These are phyloP conservation scores for Oreochromis grahami DNA, from an alignment of 2,797 vertebrate species.

Conservation along the genomic window DNA sequence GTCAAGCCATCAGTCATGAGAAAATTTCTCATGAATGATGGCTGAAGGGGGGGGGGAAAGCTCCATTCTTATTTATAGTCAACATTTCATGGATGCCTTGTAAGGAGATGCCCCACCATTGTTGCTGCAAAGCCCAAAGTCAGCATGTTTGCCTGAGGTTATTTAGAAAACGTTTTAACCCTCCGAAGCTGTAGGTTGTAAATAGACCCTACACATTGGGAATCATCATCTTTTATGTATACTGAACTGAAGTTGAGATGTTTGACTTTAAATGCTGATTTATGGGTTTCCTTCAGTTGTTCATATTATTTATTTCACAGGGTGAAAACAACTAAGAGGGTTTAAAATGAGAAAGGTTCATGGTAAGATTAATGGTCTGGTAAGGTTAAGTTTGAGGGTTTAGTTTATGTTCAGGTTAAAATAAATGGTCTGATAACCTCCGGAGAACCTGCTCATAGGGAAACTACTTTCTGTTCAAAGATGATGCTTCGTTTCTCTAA, in stretches of 20 bases:
- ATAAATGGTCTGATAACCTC: neutral
- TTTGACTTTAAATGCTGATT: neutral
- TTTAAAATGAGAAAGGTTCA: neutral
- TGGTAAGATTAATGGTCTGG: neutral
- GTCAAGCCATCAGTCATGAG: conserved; percentile 29
- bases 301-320: neutral
- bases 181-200: neutral
- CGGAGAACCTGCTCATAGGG: neutral
- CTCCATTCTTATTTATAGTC: conserved; percentile 37
- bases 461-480: neutral
- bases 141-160: neutral
- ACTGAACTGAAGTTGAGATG: neutral
- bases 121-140: conserved; percentile 24
- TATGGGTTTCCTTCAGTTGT: neutral
- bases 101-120: conserved; percentile 40
- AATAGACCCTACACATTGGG: neutral
- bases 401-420: neutral
- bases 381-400: neutral
- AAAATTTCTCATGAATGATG: conserved; percentile 19
- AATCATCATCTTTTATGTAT: neutral
- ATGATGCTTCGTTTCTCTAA: neutral
- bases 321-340: neutral
- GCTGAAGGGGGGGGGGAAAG: neutral
- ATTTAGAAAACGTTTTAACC: conserved; percentile 4
- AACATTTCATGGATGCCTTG: conserved; percentile 22